Evolutionary conservation across 1,140 invertebrate genomes (phyloP).

Genomic region (Pristionchus pacificus): DNA sequence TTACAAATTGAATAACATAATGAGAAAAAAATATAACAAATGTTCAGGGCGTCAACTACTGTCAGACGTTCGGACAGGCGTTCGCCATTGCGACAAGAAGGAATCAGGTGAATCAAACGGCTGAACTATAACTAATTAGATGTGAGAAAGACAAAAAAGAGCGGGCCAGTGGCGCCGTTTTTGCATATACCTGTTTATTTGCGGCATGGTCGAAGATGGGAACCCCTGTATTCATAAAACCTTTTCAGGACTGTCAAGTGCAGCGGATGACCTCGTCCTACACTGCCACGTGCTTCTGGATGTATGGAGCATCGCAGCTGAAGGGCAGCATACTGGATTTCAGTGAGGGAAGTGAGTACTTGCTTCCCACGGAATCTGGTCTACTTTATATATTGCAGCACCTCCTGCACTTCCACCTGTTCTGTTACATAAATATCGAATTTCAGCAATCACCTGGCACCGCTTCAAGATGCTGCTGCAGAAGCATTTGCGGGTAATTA

Average conservation of each 20-base stretch:
- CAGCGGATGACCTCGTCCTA: slow-evolving; percentile 30
- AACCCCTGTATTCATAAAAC: not conserved
- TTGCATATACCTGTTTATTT: not conserved
- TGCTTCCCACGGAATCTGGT: no score
- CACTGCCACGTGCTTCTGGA: not conserved
- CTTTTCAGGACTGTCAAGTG: slow-evolving; percentile 53
- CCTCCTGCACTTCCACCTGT: no score
- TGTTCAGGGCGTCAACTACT: slow-evolving; percentile 39
- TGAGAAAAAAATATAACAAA: no score
- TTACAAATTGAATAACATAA: no score
- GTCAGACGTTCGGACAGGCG: slow-evolving; percentile 54
- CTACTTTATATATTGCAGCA: no score
- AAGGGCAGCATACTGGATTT: not conserved
- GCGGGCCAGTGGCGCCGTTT: slow-evolving; percentile 15
- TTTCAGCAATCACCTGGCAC: not conserved
- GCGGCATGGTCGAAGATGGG: slow-evolving; percentile 2
- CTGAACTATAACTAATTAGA: no score
- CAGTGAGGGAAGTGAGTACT: not conserved
- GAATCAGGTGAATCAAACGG: slow-evolving; percentile 44
- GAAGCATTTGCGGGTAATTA: not conserved
- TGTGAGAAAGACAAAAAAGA: no score
- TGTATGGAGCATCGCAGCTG: not conserved
- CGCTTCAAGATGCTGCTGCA: not conserved
- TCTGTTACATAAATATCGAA: not conserved
- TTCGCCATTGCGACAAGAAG: slow-evolving; percentile 54